Base-by-base conservation (phyloP, 2,113 vertebrate genomes). In the Castor canadensis region DNA sequence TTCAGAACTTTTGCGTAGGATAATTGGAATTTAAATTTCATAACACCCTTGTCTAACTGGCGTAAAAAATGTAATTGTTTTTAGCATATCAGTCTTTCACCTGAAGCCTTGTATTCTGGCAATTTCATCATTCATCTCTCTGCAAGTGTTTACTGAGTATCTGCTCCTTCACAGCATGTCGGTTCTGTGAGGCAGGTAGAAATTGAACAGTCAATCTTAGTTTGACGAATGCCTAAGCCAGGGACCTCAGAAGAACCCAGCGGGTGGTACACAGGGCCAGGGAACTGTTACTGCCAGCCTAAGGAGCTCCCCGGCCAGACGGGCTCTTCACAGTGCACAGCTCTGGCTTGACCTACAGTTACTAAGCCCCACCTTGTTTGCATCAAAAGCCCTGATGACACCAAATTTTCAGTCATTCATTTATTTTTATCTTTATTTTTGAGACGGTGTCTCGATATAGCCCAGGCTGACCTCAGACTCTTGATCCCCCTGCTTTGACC, bases 1-100 rank as follows among this genome's bases (percentile, higher is more conserved):
- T 95, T 95, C 62, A 93, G 96, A 95, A 82, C 91, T 89, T 95
- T 95, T 97, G 93, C 91, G 89, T 93, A 92, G 89, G 47, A 40
- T 96, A 96, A 97, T 91, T 94, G 90, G 80, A 94, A 97, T 96
- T 97, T 92, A 95, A 96, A 93, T 97, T 97, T 95, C 97, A 96
- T 88, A 91, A 93, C 32, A 83, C 77, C 58, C 40, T 96, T 75
- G 52, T 88, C 73, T 91, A 96, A 90, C 88, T 81, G 88, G 45
- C 88, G 94, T 95, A 96, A 49, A 95, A 97, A 90, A 45, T 72
- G 81, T 93, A 91, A 96, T 96, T 97, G 95, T 97, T 96, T 95
- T 91, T 89, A 89, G 73, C 91, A 64, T 95, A 86, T 95, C 96
- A 96, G 66, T 96, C 91, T 95, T 81, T 95, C 67, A 76, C 69